Base-by-base conservation (phyloP, 2,113 vertebrate genomes). In the Sciurus niger region DNA sequence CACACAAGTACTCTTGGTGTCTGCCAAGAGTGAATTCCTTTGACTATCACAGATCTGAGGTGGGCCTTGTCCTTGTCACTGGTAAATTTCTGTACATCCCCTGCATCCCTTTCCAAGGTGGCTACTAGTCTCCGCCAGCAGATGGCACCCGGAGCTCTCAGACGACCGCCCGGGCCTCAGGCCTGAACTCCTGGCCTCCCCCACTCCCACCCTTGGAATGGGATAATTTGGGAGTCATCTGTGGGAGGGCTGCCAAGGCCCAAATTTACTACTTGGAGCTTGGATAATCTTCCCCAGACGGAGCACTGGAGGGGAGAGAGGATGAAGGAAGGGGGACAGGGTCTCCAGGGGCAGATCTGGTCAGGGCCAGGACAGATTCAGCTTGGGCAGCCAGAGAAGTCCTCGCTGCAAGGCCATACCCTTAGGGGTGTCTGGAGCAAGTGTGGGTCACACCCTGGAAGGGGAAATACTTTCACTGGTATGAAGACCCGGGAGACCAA, bases 121-220 rank as follows among this genome's bases (percentile, higher is more conserved):
- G 0, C 90, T 86, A 24, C 67, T 3, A 32, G 37, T 84, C 73
- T 65, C 82, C 20, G 78, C 96, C 98, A 98, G 98, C 97, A 99
- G 98, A 97, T 98, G 98, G 98, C 98, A 97, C 98, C 96, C 97
- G 48, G 96, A 90, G 96, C 98, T 98, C 98, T 98, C 43, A 78
- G 53, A 98, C 95, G 0, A 76, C 84, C 0, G 73, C 28, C 55
- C 53, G 20, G 1, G 1, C 32, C 51, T 55, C 30, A 0, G 46
- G n/a, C 60, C 85, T 16, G 89, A 73, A 46, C 25, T 55, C 70
- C 70, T 4, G 67, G 3, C 48, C 70, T 70, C 67, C 65, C 90
- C 90, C 2, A 8, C 92, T 63, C 89, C 46, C 84, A 2, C 77
- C 34, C 79, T 58, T n/a, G 93, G 92, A 97, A 96, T 72, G 93